phyloP scores from a whole-genome alignment of 23 tunicate genomes.

The Styela clava region DNA sequence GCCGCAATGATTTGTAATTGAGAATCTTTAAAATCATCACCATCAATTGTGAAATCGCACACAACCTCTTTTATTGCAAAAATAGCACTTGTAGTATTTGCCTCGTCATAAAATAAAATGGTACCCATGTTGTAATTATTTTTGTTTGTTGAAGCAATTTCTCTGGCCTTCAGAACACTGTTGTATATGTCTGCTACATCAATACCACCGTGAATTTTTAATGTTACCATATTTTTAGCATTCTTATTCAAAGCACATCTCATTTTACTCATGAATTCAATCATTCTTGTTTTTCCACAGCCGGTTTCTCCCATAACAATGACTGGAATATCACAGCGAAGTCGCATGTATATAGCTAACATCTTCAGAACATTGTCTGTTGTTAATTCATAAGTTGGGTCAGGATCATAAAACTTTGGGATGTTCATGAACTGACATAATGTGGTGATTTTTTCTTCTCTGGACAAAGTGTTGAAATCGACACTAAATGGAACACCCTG shows the following conservation, averaged over 20 bases:
- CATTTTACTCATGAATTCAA: conserved; percentile 61
- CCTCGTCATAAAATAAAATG: conserved; percentile 66
- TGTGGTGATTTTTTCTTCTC: conserved; percentile 31
- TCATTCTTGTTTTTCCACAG: conserved; percentile 74
- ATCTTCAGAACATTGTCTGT: conserved; percentile 68
- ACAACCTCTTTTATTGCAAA: conserved; percentile 83
- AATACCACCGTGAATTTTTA: conserved; percentile 73
- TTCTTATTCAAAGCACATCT: conserved; percentile 2
- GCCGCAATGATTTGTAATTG: conserved; percentile 57
- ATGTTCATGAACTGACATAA: conserved; percentile 43
- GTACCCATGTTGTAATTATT: conserved; percentile 19
- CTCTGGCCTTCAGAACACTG: conserved; percentile 33
- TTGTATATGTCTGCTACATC: conserved; percentile 37
- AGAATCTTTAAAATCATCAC: conserved; percentile 27
- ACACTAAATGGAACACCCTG: conserved; percentile 20
- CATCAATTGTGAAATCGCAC: conserved; percentile 62
- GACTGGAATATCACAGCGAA: conserved; percentile 63
- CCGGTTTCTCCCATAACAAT: conserved; percentile 75
- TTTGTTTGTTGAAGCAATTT: not conserved
- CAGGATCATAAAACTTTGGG: conserved; percentile 43
- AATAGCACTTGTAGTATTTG: conserved; percentile 80
- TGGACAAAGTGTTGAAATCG: conserved; percentile 27
- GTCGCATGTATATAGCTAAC: conserved; percentile 64
- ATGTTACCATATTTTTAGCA: conserved; percentile 47
- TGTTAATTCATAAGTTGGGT: conserved; percentile 57